A percentile compares a stretch with the other conserved stretches of the same genome.
phyloP scores from a whole-genome alignment of 2,797 vertebrate genomes.

The Gymnocypris eckloni region DNA sequence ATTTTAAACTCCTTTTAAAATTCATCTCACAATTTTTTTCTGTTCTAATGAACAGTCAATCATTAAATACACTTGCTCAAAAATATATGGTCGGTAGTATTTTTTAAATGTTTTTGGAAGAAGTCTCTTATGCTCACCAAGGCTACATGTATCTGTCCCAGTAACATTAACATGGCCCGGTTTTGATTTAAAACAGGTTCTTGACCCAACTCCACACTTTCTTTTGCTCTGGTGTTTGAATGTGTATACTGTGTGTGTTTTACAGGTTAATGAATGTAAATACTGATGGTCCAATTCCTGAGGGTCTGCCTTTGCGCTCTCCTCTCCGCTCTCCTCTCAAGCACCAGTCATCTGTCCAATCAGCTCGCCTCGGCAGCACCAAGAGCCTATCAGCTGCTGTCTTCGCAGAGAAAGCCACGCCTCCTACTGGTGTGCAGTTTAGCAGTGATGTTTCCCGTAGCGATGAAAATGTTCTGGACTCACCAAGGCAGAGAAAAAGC shows the following conservation, averaged over 20 bases:
- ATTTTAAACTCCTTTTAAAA: background rate
- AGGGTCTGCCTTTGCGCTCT: conserved; percentile 84
- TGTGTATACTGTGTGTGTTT: background rate
- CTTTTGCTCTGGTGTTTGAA: background rate
- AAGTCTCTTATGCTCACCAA: background rate
- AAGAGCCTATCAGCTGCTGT: conserved; percentile 95
- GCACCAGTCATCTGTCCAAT: conserved; percentile 91
- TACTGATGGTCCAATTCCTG: conserved; percentile 84
- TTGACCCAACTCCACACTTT: background rate
- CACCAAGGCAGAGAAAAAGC: conserved; percentile 94
- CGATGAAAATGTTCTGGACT: conserved; percentile 95
- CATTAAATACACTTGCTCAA: background rate
- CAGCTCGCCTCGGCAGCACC: conserved; percentile 91
- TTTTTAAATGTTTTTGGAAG: background rate
- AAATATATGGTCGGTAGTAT: background rate
- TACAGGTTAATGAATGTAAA: conserved; percentile 80
- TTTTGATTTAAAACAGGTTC: background rate
- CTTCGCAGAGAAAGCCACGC: conserved; percentile 89
- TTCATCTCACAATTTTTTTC: background rate
- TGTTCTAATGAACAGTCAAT: background rate
- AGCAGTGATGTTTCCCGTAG: conserved; percentile 95
- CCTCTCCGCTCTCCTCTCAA: conserved; percentile 92
- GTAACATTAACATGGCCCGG: too few species aligned
- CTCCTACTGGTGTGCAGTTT: conserved; percentile 90
- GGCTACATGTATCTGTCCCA: background rate